These are phyloP conservation scores for Protobothrops mucrosquamatus DNA, from an alignment of 2,113 vertebrate species.

Conservation along the genomic window DNA sequence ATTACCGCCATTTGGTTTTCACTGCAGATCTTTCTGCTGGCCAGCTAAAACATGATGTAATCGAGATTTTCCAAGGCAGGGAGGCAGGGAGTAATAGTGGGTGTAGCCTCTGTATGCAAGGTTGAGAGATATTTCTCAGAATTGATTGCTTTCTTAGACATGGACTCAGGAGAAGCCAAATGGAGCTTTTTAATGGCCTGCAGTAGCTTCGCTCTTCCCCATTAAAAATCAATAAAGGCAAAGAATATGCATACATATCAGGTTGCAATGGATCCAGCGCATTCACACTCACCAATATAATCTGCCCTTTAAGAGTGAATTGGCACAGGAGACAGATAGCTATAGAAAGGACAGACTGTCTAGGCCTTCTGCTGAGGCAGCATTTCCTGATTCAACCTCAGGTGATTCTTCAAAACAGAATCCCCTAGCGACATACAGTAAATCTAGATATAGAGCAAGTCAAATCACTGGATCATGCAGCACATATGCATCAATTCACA, in stretches of 20 bases:
- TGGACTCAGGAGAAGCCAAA: background rate
- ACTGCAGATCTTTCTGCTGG: too few species aligned
- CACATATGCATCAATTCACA: background rate
- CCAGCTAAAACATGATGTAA: background rate
- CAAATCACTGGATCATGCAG: background rate
- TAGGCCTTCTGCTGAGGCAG: background rate
- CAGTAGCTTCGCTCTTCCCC: background rate
- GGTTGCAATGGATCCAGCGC: background rate
- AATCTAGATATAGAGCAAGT: background rate
- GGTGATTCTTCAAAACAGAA: background rate
- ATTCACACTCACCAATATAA: background rate
- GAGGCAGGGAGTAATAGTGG: background rate
- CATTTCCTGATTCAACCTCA: background rate
- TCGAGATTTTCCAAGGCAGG: background rate
- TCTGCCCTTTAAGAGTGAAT: background rate
- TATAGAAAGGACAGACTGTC: background rate
- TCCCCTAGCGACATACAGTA: background rate
- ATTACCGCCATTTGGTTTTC: background rate
- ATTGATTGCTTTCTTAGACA: background rate
- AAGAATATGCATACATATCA: background rate
- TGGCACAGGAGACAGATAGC: background rate
- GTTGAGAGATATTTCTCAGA: background rate
- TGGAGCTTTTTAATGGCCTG: background rate
- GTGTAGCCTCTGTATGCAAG: background rate
- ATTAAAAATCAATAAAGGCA: background rate